Base-by-base conservation (phyloP, 1,140 invertebrate genomes). In the Thalassaphorura encarpata region DNA sequence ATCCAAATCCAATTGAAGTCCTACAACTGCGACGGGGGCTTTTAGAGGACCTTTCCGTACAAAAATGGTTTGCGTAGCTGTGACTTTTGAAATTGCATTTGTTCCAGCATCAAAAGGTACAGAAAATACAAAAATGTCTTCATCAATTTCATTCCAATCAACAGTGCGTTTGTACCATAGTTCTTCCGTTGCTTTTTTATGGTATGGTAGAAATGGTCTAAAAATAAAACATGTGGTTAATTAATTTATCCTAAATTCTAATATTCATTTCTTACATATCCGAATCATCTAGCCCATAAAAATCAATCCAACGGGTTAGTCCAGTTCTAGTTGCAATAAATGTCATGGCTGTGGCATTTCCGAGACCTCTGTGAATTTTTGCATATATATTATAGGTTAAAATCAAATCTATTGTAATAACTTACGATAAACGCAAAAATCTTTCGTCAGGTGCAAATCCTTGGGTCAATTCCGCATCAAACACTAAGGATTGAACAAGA, bases 111-210 rank as follows among this genome's bases (percentile, higher is more conserved):
- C 81, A 67, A 87, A 92, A 3, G 90, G 88, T 11, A 95, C 87
- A 52, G 89, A 91, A 70, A 87, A 93, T 0, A 94, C 89, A 69
- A 93, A 94, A 66, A 87, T 89, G 61, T 90, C 86, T 0, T 83
- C 82, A 67, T 91, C 87, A 45, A 89, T 78, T 0, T 78, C 71
- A 62, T 91, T 84, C 67, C 92, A 87, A 70, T 95, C 90, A 1
- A 96, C 87, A 1, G 93, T 90, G 54, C 91, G 77, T 69, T 86
- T 85, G 69, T 95, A 96, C 87, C 91, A 97, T 4, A 86, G 77
- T 41, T 89, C 85, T 67, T 96, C 88, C 70, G 87, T 89, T 1
- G 90, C 87, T 60, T 83, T 77, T 2, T 81, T 81, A 68, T 93
- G 82, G 21, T 76, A 39, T 19, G 31, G 18, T 4, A 29, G 15